A percentile compares a stretch with the other conserved stretches of the same genome.
Evolutionary conservation across 2,888 invertebrate species (phyloP).

Genomic region (Myathropa florea): DNA sequence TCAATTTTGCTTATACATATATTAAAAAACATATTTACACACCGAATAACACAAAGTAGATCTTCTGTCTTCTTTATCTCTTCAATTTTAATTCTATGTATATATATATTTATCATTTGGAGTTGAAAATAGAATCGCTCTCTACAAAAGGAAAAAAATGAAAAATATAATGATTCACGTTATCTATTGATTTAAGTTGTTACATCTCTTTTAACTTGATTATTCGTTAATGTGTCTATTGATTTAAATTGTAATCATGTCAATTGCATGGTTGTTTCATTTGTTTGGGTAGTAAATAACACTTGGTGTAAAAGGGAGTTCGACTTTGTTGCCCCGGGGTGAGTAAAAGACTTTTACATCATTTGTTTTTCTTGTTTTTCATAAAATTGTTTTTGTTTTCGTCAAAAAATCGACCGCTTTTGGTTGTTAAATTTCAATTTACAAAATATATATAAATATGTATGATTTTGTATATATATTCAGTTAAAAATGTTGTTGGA

Average conservation of each 20-base stretch:
- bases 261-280: background rate
- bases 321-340: background rate
- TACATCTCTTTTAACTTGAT: conserved; percentile 2
- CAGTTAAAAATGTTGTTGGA: conserved; percentile 17
- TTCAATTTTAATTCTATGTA: conserved; percentile 7
- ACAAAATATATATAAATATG: conserved; percentile 36
- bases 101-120: background rate
- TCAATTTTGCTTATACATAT: conserved; percentile 25
- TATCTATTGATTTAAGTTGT: conserved; percentile 15
- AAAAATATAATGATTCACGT: conserved; percentile 13
- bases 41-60: conserved; percentile 35
- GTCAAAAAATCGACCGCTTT: background rate
- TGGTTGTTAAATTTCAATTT: background rate
- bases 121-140: conserved; percentile 33
- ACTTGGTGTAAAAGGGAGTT: background rate
- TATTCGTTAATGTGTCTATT: conserved; percentile 8
- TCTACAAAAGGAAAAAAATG: conserved; percentile 29
- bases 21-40: conserved; percentile 61
- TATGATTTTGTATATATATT: conserved; percentile 27
- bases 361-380: too few species aligned
- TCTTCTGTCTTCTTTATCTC: conserved; percentile 12
- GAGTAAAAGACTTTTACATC: background rate
- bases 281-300: background rate
- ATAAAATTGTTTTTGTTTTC: conserved; percentile 11
- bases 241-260: background rate